Conservation (phyloP, 2,113 vertebrate species). For the Miniopterus natalensis region DNA sequence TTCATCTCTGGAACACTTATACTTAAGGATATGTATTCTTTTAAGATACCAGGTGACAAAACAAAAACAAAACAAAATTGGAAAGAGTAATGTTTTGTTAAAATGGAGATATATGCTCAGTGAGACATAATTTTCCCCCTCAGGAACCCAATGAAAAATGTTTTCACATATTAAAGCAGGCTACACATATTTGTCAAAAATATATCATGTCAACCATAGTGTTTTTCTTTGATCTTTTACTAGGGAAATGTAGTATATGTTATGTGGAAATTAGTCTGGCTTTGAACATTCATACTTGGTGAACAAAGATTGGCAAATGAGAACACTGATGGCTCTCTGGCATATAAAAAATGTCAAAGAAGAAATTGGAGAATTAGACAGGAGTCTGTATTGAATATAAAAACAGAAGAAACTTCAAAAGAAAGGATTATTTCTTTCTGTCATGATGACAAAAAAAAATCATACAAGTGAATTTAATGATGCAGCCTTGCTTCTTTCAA, state of each 20-base stretch:
- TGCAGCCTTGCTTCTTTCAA: conserved; percentile 36
- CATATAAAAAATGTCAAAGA: conserved; percentile 52
- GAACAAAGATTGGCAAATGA: conserved; percentile 68
- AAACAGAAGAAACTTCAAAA: conserved; percentile 48
- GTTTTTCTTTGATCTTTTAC: conserved; percentile 74
- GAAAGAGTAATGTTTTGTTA: conserved; percentile 56
- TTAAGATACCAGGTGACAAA: conserved; percentile 39
- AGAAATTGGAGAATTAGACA: conserved; percentile 66
- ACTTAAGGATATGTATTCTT: conserved; percentile 46
- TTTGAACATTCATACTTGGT: conserved; percentile 71
- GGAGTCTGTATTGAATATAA: conserved; percentile 41
- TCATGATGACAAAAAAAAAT: conserved; percentile 50
- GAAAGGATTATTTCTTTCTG: conserved; percentile 60
- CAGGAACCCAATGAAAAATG: conserved; percentile 72
- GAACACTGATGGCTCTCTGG: conserved; percentile 55
- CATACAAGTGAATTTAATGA: conserved; percentile 38
- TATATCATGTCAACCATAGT: conserved; percentile 71
- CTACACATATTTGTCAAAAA: conserved; percentile 75
- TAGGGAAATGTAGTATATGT: conserved; percentile 61
- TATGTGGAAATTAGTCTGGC: conserved; percentile 65
- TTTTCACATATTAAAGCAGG: conserved; percentile 74
- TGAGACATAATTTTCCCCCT: conserved; percentile 52
- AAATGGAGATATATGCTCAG: conserved; percentile 39
- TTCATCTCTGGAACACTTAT: neutral
- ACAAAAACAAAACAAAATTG: conserved; percentile 65